Conservation (phyloP, 2,113 vertebrate species). For the Etheostoma cragini region DNA sequence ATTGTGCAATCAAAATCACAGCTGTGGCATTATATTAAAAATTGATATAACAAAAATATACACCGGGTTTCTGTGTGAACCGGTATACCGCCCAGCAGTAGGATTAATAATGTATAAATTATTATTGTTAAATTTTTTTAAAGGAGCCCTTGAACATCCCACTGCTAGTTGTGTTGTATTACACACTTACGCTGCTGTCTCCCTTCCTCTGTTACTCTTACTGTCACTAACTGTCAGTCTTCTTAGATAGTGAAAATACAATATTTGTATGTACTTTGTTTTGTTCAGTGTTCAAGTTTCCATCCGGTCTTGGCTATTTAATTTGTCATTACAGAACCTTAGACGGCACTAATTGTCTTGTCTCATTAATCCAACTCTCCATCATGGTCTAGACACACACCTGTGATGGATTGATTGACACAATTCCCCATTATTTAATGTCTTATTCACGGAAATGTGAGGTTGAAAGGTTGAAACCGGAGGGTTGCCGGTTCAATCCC, state of each 20-base stretch:
- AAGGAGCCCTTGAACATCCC: not conserved
- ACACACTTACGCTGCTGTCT: not conserved
- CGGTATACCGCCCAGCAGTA: no score
- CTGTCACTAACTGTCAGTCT: no score
- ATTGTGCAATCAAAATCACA: no score
- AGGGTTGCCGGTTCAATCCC: no score
- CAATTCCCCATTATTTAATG: not conserved
- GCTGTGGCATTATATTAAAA: no score
- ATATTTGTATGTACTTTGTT: not conserved
- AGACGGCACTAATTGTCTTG: not conserved
- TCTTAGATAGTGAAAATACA: not conserved
- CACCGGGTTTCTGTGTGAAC: no score
- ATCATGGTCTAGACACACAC: not conserved
- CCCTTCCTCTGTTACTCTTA: not conserved
- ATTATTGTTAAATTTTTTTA: not conserved
- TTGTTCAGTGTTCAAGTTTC: not conserved
- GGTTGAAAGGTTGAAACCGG: not conserved
- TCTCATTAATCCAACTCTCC: not conserved
- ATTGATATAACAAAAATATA: no score
- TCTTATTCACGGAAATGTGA: not conserved
- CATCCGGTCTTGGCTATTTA: not conserved
- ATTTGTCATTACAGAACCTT: not conserved
- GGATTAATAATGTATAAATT: no score
- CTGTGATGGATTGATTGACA: not conserved
- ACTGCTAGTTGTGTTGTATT: not conserved